Evolutionary conservation across 2,113 vertebrate species (phyloP).

Genomic region (Hippocampus zosterae): DNA sequence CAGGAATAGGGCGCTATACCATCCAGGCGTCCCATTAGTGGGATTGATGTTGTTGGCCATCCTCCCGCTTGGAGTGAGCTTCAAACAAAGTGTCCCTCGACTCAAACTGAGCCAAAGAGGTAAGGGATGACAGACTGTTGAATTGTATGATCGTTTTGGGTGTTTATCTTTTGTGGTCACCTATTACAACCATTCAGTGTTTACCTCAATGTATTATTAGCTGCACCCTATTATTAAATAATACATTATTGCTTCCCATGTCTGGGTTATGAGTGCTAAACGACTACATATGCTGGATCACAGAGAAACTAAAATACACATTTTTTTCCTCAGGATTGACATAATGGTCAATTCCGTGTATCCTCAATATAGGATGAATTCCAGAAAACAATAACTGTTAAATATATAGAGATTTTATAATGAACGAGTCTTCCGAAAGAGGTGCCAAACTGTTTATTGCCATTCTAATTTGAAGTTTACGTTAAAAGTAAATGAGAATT

Average conservation of each 20-base stretch:
- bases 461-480: background rate
- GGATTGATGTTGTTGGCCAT: slow-evolving; percentile 68
- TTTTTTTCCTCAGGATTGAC: background rate
- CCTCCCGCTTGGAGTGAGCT: slow-evolving; percentile 70
- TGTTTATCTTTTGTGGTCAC: background rate
- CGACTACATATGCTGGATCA: background rate
- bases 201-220: background rate
- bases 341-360: too few relatives aligned
- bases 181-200: background rate
- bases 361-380: background rate
- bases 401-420: background rate
- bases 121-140: slow-evolving; percentile 60
- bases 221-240: background rate
- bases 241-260: background rate
- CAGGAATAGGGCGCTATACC: slow-evolving; percentile 52
- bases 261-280: background rate
- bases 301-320: background rate
- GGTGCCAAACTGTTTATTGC: background rate
- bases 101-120: slow-evolving; percentile 91
- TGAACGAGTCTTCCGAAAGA: background rate
- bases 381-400: background rate
- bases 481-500: background rate
- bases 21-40: slow-evolving; percentile 65
- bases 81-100: slow-evolving; percentile 87
- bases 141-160: background rate